Base-by-base conservation (phyloP, 2,113 vertebrate species). In the Mobula birostris region DNA sequence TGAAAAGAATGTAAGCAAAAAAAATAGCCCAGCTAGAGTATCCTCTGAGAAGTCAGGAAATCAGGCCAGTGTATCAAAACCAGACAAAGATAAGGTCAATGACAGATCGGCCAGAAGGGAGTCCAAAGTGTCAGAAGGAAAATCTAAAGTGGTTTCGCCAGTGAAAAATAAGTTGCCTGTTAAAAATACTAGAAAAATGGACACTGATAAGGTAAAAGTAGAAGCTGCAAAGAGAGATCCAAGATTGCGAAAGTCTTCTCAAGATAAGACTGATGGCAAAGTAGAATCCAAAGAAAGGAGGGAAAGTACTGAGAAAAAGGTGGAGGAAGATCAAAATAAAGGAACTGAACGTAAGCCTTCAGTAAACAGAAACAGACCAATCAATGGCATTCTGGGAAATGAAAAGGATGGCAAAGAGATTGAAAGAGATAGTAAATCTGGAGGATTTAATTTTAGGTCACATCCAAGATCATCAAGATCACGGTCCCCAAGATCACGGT, bases 151-250 rank as follows among this genome's bases (percentile, higher is more conserved):
- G 0, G 97, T 96, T 0, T 98, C 98, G 32, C 98, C 98, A 21
- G 96, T 98, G 95, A 97, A 97, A 94, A 98, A 96, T 83, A 98
- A 97, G 95, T 90, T 94, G 0, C 96, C 95, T 95, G 92, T 94
- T 96, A 98, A 97, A 96, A 95, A 97, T 94, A 94, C 87, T 93
- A 99, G 98, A 95, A 96, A 88, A 56, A 94, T 95, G 6, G 98
- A 98, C 94, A 82, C 95, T 0, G 98, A 98, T 95, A 96, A 94
- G 61, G 90, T 95, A 40, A 98, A 97, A 95, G 94, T 96, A 17
- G 98, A 99, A 48, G 94, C 97, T 79, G 97, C 95, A 11, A 99
- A 98, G 95, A 98, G 98, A 94, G 99, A 99, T 94, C 98, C 98
- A 21, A 96, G 98, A 92, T 95, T 99, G 87, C 98, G 97, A 95